phyloP scores from a whole-genome alignment of 2,113 vertebrate genomes.

The Aphyosemion australe region DNA sequence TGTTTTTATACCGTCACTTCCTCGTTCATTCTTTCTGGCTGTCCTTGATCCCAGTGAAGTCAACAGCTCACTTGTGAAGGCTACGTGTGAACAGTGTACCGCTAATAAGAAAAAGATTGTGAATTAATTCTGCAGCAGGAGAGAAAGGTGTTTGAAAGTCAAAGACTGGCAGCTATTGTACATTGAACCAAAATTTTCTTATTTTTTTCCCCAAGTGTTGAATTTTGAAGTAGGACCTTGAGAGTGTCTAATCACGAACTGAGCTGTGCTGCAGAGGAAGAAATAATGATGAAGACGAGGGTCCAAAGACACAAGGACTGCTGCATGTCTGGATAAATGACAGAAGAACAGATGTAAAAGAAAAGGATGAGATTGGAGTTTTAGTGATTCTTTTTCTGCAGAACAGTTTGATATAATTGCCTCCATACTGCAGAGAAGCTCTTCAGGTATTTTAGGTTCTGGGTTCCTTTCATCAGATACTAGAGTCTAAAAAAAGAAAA shows the following conservation, averaged over 20 bases:
- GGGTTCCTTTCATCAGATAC: conserved; percentile 55
- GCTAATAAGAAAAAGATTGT: conserved; percentile 10
- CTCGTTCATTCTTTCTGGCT: not conserved
- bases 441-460: conserved; percentile 43
- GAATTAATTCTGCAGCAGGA: conserved; percentile 23
- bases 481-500: conserved; percentile 39
- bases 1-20: not conserved
- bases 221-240: conserved; percentile 45
- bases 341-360: conserved; percentile 14
- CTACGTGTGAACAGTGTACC: conserved; percentile 20
- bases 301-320: conserved; percentile 12
- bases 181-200: too few relatives aligned
- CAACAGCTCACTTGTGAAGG: conserved; percentile 9
- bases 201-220: conserved; percentile 18
- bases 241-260: conserved; percentile 39
- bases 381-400: conserved; percentile 64
- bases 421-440: conserved; percentile 67
- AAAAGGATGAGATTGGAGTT: conserved; percentile 48
- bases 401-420: conserved; percentile 71
- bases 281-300: conserved; percentile 52
- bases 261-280: conserved; percentile 46
- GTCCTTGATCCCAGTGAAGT: not conserved
- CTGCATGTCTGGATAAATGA: conserved; percentile 34
- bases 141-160: conserved; percentile 51
- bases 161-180: conserved; percentile 30